Base-by-base conservation (phyloP, 2,888 invertebrate species). In the Pseudolycoriella hygida region DNA sequence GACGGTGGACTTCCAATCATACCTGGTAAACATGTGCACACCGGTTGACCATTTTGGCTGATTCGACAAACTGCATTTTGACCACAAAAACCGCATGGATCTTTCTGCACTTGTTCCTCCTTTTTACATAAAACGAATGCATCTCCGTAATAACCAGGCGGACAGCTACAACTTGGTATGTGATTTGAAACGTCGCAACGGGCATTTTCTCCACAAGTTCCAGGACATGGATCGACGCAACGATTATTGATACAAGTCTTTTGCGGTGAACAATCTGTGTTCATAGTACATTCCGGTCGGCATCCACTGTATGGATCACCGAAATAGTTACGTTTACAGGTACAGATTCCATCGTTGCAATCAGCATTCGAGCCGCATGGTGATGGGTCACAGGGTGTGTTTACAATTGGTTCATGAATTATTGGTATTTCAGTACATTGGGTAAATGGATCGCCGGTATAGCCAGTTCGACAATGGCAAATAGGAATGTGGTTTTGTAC, bases 361-460 rank as follows among this genome's bases (percentile, higher is more conserved):
- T 75, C 70, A 34, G 81, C 77, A 59, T 86, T 86, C 10, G 80
- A 64, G n/a, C 86, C 82, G 57, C 87, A 88, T 1, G 85, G 84
- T 42, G 78, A 80, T 42, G 83, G 76, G 56, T 73, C 68, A 56
- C 79, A 80, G 3, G 72, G 74, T 81, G 30, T 25, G 32, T 77
- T 77, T 30, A 73, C 72, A 51, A 73, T 72, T 49, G 52, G 52
- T 46, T 60, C 61, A 6, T 8, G 25, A 25, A 25, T 25, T 4
- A 25, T 25, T 44, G 60, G 56, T 42, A 75, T 59, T 54, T 68
- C 66, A 2, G 68, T 66, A 51, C 77, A 77, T 51, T 72, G 68
- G 1, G 68, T 69, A 57, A 78, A 78, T 14, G 78, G 74, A 66
- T 82, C 77, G 6, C 83, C 83, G 4, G 74, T 74, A 52, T 67